Evolutionary conservation across 2,113 vertebrate species (phyloP), one percentile per base, ranked within the genome.

Genomic region (Ivindomyrus marchei): DNA sequence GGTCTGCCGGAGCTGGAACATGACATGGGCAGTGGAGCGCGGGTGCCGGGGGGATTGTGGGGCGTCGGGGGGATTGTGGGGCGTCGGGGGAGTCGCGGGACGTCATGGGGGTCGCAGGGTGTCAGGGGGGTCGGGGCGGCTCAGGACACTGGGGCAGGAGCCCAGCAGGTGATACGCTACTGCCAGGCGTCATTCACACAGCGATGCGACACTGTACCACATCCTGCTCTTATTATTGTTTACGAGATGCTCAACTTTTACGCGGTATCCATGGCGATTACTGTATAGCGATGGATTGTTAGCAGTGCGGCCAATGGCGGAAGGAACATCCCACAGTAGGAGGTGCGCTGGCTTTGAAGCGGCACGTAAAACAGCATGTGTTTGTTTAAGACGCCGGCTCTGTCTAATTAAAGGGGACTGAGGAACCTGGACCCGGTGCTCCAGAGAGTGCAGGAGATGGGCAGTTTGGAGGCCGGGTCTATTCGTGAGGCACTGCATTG

Each of bases 11-110:
- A 94, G 95, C 96, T 97, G 95, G 95, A 97, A 93, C 95, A 96
- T 94, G 96, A 97, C 96, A 96, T 96, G 94, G 95, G 95, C 96
- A 94, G 96, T 97, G 91, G 93, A 95, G 90, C 92, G 91, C 93
- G n/a, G 49, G 17, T 92, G 93, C 95, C 93, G 93, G 96, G 95
- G 95, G 94, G 95, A 15, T 11, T 3, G 11, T 46, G 11, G 66
- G 27, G 11, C 92, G 93, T 95, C 93, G 92, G 96, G 95, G 95
- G 94, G 95, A 39, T 31, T 1, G 70, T 39, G 15, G 74, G 74
- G 6, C 92, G 93, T 95, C 93, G 93, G 96, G 95, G 95, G 94
- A 94, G 3, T 27, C 27, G 11, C 0, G 27, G 66, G 70, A 15
- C 70, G 4, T 36, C 27, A 0, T 11, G n/a, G n/a, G 62, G n/a